Percentiles rank a stretch among this genome's conserved stretches.
phyloP scores from a whole-genome alignment of 2,888 invertebrate species.

The Ophonus ardosiacus region DNA sequence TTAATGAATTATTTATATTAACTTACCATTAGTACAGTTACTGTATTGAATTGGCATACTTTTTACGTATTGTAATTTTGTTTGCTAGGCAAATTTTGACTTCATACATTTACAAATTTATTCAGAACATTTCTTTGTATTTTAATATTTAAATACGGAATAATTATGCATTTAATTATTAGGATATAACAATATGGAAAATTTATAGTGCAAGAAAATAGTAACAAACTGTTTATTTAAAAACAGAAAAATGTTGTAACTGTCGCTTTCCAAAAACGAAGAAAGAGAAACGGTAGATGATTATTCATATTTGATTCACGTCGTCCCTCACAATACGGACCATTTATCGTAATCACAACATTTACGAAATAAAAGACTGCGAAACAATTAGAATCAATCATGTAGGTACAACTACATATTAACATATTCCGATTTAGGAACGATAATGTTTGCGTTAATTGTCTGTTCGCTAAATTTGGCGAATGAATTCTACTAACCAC shows the following conservation, averaged over 20 bases:
- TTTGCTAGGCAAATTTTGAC: constrained; percentile 8
- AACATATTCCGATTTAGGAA: constrained; percentile 42
- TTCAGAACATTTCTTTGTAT: constrained; percentile 19
- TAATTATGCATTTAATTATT: constrained; percentile 11
- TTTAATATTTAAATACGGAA: constrained; percentile 16
- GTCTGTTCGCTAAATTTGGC: constrained; percentile 32
- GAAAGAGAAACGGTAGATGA: background rate
- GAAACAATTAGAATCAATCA: constrained; percentile 47
- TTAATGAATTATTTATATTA: constrained; percentile 41
- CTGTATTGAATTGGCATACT: constrained; percentile 25
- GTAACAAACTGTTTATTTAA: no score
- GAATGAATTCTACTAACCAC: constrained; percentile 19
- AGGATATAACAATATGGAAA: no score
- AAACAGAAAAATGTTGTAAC: no score
- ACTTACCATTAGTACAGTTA: background rate
- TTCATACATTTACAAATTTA: constrained; percentile 23
- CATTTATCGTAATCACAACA: constrained; percentile 31
- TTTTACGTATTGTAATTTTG: constrained; percentile 10
- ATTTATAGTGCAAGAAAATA: no score
- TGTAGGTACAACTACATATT: constrained; percentile 35
- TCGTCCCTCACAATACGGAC: background rate
- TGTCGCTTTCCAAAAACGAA: no score
- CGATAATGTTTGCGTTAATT: constrained; percentile 37
- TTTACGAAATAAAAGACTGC: constrained; percentile 14
- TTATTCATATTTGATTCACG: constrained; percentile 31